phyloP scores from a whole-genome alignment of 1,140 invertebrate genomes.

The Leptinotarsa defecta region DNA sequence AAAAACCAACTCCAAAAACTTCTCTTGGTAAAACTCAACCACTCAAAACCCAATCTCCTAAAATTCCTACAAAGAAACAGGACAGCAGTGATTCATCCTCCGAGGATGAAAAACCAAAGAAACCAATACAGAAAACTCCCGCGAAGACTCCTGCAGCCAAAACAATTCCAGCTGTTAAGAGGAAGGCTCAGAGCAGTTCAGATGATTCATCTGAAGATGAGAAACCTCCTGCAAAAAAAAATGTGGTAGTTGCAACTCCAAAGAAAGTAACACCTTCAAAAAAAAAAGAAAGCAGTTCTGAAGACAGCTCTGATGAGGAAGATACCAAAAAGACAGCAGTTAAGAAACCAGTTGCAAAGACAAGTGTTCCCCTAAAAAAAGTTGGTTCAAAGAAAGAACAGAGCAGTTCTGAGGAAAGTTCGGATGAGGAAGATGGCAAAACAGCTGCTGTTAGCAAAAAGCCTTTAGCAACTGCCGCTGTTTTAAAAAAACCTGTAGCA shows the following conservation, averaged over 20 bases:
- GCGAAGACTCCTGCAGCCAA: conserved; percentile 9
- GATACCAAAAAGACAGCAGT: conserved; percentile 13
- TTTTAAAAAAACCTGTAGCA: conserved; percentile 16
- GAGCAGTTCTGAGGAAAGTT: conserved; percentile 47
- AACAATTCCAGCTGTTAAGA: conserved; percentile 35
- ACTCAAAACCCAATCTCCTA: not conserved
- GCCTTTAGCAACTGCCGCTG: not conserved
- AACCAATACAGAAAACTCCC: conserved; percentile 26
- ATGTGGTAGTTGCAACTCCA: not conserved
- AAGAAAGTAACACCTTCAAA: conserved; percentile 20
- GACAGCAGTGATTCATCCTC: conserved; percentile 11
- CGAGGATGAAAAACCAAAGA: conserved; percentile 3
- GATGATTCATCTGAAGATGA: conserved; percentile 39
- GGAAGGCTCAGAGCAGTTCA: conserved; percentile 34
- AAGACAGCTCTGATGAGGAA: conserved; percentile 43
- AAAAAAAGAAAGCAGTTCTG: conserved; percentile 43
- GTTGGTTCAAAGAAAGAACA: conserved; percentile 24
- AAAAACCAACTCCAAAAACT: not conserved
- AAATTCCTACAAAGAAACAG: conserved; percentile 1
- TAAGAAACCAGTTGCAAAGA: conserved; percentile 35
- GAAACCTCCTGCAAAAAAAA: conserved; percentile 28
- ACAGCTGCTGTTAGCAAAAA: conserved; percentile 19
- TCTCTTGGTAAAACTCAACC: not conserved
- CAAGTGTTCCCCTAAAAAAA: conserved; percentile 1
- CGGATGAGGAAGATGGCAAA: conserved; percentile 32